A percentile compares a stretch with the other conserved stretches of the same genome.
phyloP scores from a whole-genome alignment of 2,888 invertebrate species.

The Antitype chi region DNA sequence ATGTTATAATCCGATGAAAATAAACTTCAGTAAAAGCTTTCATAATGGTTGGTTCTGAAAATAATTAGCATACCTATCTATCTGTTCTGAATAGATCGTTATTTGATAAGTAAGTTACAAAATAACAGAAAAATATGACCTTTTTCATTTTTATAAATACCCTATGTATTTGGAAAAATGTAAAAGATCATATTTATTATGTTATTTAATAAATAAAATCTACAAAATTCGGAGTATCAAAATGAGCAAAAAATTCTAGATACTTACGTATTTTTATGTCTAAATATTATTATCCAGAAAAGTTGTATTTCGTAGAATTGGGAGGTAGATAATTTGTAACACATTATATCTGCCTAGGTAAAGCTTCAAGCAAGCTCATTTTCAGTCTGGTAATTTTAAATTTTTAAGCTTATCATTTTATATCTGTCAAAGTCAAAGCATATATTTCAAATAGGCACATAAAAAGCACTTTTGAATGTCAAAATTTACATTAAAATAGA shows the following conservation, averaged over 20 bases:
- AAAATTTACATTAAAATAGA: too few relatives aligned
- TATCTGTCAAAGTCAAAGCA: too few relatives aligned
- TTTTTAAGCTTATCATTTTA: too few relatives aligned
- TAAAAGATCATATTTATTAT: too few relatives aligned
- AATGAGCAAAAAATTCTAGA: too few relatives aligned
- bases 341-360: background rate
- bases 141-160: background rate
- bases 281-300: background rate
- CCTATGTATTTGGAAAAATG: too few relatives aligned
- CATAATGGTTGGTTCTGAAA: background rate
- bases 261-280: background rate
- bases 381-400: too few relatives aligned
- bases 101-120: background rate
- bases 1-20: slow-evolving; percentile 15
- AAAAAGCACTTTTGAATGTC: too few relatives aligned
- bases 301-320: background rate
- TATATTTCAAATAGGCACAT: too few relatives aligned
- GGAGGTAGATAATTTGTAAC: background rate
- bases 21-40: background rate
- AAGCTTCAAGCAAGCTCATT: too few relatives aligned
- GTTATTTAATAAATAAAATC: background rate
- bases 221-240: background rate
- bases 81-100: too few relatives aligned
- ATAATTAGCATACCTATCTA: background rate
- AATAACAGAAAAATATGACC: background rate